A percentile compares a stretch with the other conserved stretches of the same genome.
These are phyloP conservation scores for Fopius arisanus DNA, from an alignment of 1,140 invertebrate species.

Conservation along the genomic window DNA sequence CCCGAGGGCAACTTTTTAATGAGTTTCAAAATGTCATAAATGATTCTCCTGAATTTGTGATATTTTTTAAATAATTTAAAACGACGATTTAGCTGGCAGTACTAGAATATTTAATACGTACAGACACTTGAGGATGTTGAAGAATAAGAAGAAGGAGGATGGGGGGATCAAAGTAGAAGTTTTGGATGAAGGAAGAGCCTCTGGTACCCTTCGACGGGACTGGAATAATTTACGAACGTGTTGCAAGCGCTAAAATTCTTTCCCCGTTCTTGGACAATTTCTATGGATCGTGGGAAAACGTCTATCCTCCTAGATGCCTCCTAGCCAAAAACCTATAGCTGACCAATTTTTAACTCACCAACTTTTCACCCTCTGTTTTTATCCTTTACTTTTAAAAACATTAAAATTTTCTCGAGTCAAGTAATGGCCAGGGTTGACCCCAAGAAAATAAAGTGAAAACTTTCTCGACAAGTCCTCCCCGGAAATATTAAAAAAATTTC, in stretches of 20 bases:
- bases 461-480: no score
- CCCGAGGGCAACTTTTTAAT: conserved; percentile 53
- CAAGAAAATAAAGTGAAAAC: no score
- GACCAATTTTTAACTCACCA: neutral
- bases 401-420: no score
- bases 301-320: neutral
- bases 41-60: conserved; percentile 39
- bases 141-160: neutral
- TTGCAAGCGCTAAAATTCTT: neutral
- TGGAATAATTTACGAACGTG: conserved; percentile 3
- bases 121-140: neutral
- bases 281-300: neutral
- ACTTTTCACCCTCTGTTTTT: neutral
- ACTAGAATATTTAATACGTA: neutral
- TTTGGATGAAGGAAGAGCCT: conserved; percentile 5
- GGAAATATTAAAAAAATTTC: neutral
- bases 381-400: no score
- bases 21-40: conserved; percentile 61
- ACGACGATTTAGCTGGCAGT: neutral
- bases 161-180: conserved; percentile 5
- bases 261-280: neutral
- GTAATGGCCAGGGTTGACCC: no score
- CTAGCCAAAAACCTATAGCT: neutral
- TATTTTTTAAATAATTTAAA: neutral
- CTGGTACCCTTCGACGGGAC: conserved; percentile 5